These are phyloP conservation scores for Typhlomys cinereus DNA, from an alignment of 2,113 vertebrate genomes.

Conservation along the genomic window DNA sequence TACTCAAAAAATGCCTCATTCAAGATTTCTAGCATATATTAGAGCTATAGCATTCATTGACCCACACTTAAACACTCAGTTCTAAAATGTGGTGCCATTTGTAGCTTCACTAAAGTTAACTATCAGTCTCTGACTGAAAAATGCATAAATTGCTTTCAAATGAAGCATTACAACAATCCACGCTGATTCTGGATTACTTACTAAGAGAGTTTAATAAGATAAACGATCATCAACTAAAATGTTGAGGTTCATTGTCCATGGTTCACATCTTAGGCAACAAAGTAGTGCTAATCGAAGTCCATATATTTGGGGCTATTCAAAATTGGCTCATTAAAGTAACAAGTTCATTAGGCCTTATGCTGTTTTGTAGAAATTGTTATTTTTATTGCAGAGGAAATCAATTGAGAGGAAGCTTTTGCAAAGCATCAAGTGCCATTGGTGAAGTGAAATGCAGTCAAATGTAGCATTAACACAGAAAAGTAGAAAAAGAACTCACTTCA, in stretches of 20 bases:
- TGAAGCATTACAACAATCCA: not conserved
- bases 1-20: no score
- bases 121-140: not conserved
- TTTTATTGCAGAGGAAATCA: not conserved
- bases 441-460: not conserved
- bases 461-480: not conserved
- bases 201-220: not conserved
- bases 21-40: not conserved
- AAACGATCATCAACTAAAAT: not conserved
- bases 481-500: not conserved
- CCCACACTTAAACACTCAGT: not conserved
- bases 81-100: not conserved
- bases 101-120: not conserved
- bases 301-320: not conserved
- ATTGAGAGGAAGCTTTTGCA: not conserved
- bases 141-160: not conserved
- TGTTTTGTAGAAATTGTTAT: not conserved
- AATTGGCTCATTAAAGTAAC: slow-evolving; percentile 16
- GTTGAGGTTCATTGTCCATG: not conserved
- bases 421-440: not conserved
- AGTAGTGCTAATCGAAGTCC: not conserved
- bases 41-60: not conserved
- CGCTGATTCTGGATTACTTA: not conserved
- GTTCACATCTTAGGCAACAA: not conserved
- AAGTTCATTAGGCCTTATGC: not conserved